These are phyloP conservation scores for Stenolophus ochropezus DNA, from an alignment of 2,888 invertebrate species.

Conservation along the genomic window DNA sequence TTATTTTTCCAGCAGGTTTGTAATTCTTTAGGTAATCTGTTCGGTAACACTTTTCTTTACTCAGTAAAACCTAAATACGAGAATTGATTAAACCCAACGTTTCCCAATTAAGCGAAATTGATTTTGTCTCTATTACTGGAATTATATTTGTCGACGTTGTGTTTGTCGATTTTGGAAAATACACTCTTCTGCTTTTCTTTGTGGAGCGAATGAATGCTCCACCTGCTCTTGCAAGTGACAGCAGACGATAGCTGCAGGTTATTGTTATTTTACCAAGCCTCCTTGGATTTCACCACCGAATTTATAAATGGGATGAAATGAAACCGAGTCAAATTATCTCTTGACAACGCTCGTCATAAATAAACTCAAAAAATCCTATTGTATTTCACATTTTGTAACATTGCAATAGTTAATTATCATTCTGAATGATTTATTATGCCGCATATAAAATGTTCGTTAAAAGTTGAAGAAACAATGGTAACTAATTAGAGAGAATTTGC, in stretches of 20 bases:
- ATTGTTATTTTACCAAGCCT: constrained; percentile 31
- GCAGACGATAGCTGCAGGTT: constrained; percentile 5
- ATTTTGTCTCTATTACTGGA: too few relatives aligned
- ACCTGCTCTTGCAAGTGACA: constrained; percentile 36
- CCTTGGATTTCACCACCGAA: background rate
- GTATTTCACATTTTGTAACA: background rate
- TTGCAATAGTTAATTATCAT: background rate
- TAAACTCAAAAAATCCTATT: background rate
- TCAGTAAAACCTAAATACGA: too few relatives aligned
- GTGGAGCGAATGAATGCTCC: background rate
- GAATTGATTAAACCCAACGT: too few relatives aligned
- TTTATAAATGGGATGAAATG: constrained; percentile 28
- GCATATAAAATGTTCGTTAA: background rate
- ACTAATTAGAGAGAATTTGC: background rate
- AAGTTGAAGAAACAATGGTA: background rate
- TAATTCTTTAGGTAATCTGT: too few relatives aligned
- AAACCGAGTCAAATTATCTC: background rate
- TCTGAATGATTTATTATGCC: background rate
- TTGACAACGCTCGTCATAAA: background rate
- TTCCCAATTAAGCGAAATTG: too few relatives aligned
- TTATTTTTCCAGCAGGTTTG: too few relatives aligned
- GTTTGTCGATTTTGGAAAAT: background rate
- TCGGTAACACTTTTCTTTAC: too few relatives aligned
- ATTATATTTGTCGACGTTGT: background rate
- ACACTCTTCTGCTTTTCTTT: background rate